These are phyloP conservation scores for Podarcis cretensis DNA, from an alignment of 2,113 vertebrate genomes.

Conservation along the genomic window DNA sequence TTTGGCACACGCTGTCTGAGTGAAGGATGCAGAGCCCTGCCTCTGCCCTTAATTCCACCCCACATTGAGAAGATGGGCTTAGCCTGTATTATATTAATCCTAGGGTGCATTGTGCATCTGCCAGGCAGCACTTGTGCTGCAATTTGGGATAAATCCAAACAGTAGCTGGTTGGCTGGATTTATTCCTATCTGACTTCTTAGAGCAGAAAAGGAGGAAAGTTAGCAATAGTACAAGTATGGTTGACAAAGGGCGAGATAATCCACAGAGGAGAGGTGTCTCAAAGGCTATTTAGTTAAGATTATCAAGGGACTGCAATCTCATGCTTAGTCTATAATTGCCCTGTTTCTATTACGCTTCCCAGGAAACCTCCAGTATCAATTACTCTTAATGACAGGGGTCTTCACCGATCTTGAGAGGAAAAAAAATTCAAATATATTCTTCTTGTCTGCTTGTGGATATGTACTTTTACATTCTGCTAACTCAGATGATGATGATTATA, in stretches of 20 bases:
- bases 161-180: constrained; percentile 23
- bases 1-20: constrained; percentile 8
- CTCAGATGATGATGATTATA: background rate
- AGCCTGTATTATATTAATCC: constrained; percentile 15
- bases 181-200: constrained; percentile 23
- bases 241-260: constrained; percentile 3
- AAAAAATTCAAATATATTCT: background rate
- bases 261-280: background rate
- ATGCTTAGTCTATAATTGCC: background rate
- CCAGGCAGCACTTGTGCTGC: constrained; percentile 25
- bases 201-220: background rate
- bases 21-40: background rate
- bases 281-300: constrained; percentile 1
- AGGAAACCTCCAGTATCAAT: background rate
- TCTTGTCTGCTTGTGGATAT: background rate
- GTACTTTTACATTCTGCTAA: background rate
- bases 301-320: background rate
- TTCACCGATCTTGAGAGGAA: background rate
- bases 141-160: background rate
- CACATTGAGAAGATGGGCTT: constrained; percentile 5
- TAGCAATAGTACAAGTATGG: background rate
- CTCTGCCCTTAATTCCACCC: background rate
- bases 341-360: background rate
- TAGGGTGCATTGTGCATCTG: constrained; percentile 27
- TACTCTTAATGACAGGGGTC: background rate